These are phyloP conservation scores for Lampris incognitus DNA, from an alignment of 2,113 vertebrate species.

Conservation along the genomic window DNA sequence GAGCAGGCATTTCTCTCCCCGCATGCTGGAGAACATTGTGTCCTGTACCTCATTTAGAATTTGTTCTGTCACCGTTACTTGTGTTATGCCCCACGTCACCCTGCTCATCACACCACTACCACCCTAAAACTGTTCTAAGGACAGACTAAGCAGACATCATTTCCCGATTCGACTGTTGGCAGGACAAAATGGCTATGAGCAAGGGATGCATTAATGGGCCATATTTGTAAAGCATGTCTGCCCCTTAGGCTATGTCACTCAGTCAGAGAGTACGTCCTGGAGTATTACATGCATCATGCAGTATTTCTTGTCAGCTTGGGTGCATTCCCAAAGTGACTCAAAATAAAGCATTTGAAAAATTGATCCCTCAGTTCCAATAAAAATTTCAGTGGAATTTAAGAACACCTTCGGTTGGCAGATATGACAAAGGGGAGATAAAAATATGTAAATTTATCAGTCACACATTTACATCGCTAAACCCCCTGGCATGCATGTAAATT, in stretches of 20 bases:
- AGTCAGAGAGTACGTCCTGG: not conserved
- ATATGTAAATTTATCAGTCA: constrained; percentile 12
- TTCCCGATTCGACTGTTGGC: constrained; percentile 36
- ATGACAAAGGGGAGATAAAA: constrained; percentile 9
- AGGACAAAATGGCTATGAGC: not conserved
- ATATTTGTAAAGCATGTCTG: not conserved
- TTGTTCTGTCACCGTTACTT: constrained; percentile 50
- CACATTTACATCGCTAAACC: constrained; percentile 17
- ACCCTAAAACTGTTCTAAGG: constrained; percentile 42
- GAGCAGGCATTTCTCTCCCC: constrained; percentile 38
- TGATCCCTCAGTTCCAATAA: not conserved
- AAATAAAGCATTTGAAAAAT: too few relatives aligned
- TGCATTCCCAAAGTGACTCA: too few relatives aligned
- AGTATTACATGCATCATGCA: too few relatives aligned
- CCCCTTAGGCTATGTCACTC: constrained; percentile 8
- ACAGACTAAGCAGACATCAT: constrained; percentile 16
- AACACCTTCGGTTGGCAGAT: constrained; percentile 20
- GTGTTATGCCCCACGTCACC: constrained; percentile 23
- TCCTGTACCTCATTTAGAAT: constrained; percentile 55
- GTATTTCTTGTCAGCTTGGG: too few relatives aligned
- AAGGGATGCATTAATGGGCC: not conserved
- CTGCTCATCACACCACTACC: constrained; percentile 9
- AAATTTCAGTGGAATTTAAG: constrained; percentile 17
- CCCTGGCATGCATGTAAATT: constrained; percentile 33
- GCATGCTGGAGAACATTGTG: constrained; percentile 28